Conservation (phyloP, 2,888 invertebrate genomes). For the Trissonchulus latispiculum region DNA sequence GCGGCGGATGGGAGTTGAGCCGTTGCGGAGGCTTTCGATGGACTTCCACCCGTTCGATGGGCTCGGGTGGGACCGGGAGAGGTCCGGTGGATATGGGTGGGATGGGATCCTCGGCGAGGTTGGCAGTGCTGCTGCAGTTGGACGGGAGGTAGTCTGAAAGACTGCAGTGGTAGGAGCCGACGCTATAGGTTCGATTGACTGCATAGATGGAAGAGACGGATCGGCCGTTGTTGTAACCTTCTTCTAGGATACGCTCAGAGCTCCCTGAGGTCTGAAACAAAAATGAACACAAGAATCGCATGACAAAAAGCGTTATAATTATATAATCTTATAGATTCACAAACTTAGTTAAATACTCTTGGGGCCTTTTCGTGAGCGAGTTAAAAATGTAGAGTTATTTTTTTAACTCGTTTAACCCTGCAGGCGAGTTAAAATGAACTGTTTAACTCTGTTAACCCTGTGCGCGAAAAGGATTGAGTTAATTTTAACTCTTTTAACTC, state of each 20-base stretch:
- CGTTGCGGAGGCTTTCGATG: background rate
- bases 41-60: background rate
- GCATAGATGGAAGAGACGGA: background rate
- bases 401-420: too few relatives aligned
- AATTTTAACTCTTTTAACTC: too few relatives aligned
- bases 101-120: background rate
- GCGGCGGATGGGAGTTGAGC: too few relatives aligned
- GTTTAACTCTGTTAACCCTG: too few relatives aligned
- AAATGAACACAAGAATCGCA: too few relatives aligned
- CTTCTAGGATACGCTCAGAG: background rate
- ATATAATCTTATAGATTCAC: too few relatives aligned
- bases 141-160: constrained; percentile 9
- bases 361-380: too few relatives aligned
- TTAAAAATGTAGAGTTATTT: too few relatives aligned
- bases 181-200: background rate
- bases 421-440: too few relatives aligned
- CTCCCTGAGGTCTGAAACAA: background rate
- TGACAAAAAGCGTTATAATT: too few relatives aligned
- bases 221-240: background rate
- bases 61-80: background rate
- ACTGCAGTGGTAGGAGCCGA: constrained; percentile 9
- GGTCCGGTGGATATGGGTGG: background rate
- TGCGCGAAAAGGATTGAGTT: too few relatives aligned
- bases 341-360: too few relatives aligned
- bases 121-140: background rate